Base-by-base conservation (phyloP, 2,113 vertebrate genomes). In the Gadus chalcogrammus region DNA sequence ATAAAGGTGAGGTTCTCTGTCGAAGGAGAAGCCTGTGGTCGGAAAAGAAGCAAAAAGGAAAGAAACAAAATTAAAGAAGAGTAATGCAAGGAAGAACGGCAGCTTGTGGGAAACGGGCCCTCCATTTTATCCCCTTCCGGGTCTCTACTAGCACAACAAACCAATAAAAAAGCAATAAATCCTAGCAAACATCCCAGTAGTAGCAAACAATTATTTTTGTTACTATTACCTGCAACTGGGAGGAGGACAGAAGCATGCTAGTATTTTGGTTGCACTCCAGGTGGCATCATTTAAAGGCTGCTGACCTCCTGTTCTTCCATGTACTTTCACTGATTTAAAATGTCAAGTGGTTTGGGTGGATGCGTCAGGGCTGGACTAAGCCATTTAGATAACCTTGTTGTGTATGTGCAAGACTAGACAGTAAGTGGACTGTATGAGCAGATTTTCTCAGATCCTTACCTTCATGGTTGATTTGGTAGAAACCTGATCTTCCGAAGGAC, bases 1-100 rank as follows among this genome's bases (percentile, higher is more conserved):
- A 88, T 95, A 99, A 71, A 97, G 82, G 74, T 94, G 92, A 75
- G 94, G 83, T 67, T 99, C 96, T 90, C 95, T 93, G 74, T 98
- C 97, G 58, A 93, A 99, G 0, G 94, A 84, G 86, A 95, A 99
- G 73, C 91, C 97, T 99, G 83, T 0, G 68, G 80, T 4, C 4
- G 48, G 62, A 61, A 75, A 64, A 16, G 28, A 64, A 55, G 5
- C 53, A 55, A 55, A n/a, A 58, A 59, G 42, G 11, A 4, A 68
- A 22, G 2, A 61, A 0, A 16, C 8, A 35, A 16, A n/a, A 15
- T 58, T 63, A 18, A 2, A 58, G 1, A 13, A 6, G n/a, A 9
- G 42, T 59, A 1, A 27, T 62, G 64, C 13, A 27, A 31, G 17
- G 52, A 18, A 22, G 9, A 55, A 13, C 22, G 55, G 35, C 2